Conservation (phyloP, 2,888 invertebrate genomes). For the Norana najaformis region DNA sequence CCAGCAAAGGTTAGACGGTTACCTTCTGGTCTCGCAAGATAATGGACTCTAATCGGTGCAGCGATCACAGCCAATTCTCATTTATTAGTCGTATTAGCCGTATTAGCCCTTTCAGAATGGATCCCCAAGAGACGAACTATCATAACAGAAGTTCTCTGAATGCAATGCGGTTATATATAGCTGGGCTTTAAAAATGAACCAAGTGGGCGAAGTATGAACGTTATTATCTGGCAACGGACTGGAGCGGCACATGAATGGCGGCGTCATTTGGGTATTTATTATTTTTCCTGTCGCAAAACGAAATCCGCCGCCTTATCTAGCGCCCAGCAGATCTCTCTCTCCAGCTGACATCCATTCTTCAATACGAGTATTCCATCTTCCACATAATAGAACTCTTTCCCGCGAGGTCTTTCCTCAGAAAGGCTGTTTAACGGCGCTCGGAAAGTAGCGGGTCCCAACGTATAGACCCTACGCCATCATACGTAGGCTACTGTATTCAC, state of each 20-base stretch:
- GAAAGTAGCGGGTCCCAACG: neutral
- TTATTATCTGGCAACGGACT: conserved; percentile 13
- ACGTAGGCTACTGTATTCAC: neutral
- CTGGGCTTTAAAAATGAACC: conserved; percentile 13
- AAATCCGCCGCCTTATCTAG: conserved; percentile 6
- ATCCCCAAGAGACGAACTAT: neutral
- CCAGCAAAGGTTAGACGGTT: neutral
- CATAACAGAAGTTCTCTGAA: neutral
- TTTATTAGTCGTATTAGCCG: conserved; percentile 13
- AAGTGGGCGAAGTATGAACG: neutral
- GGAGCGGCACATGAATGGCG: neutral
- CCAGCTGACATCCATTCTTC: conserved; percentile 1
- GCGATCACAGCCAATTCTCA: conserved; percentile 2
- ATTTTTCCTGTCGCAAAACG: conserved; percentile 6
- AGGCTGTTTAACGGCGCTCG: neutral
- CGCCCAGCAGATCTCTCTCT: neutral
- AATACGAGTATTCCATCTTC: conserved; percentile 13
- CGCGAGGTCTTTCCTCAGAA: conserved; percentile 6
- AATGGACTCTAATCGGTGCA: neutral
- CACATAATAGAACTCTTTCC: neutral
- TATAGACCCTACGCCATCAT: conserved; percentile 6
- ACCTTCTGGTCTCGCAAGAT: conserved; percentile 13
- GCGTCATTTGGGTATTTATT: neutral
- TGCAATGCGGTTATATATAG: conserved; percentile 7
- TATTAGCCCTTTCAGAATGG: neutral